A percentile compares a stretch with the other conserved stretches of the same genome.
phyloP scores from a whole-genome alignment of 1,140 invertebrate genomes.

The Drosophila teissieri region DNA sequence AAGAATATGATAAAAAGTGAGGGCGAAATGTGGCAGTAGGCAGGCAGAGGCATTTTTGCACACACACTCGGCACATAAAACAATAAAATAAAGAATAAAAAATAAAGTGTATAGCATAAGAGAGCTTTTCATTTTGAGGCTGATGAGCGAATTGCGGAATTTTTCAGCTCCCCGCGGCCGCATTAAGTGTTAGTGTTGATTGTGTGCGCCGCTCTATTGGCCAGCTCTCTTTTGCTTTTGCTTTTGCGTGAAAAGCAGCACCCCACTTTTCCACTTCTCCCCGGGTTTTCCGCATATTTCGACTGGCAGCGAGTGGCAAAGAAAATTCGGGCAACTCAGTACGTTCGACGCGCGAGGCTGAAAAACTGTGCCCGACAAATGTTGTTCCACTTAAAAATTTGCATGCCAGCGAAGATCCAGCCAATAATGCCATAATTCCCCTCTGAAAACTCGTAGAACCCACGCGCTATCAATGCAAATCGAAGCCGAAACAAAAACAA shows the following conservation, averaged over 20 bases:
- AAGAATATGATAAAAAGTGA: constrained; percentile 40
- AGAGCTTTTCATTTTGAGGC: constrained; percentile 67
- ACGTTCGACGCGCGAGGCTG: constrained; percentile 73
- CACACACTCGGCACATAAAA: constrained; percentile 25
- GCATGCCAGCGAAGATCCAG: constrained; percentile 58
- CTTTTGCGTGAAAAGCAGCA: background rate
- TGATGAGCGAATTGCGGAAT: constrained; percentile 80
- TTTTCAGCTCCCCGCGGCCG: constrained; percentile 75
- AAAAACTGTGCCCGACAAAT: constrained; percentile 53
- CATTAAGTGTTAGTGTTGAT: constrained; percentile 82
- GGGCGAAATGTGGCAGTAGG: constrained; percentile 28
- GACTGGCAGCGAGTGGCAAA: constrained; percentile 39
- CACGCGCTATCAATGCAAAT: constrained; percentile 63
- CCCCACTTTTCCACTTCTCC: background rate
- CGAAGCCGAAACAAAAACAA: constrained; percentile 39
- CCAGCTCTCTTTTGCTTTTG: constrained; percentile 28
- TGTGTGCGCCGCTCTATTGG: constrained; percentile 80
- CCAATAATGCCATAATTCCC: constrained; percentile 43
- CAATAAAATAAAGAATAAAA: constrained; percentile 34
- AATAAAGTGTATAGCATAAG: constrained; percentile 47
- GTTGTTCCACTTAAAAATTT: constrained; percentile 63
- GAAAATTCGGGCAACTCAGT: constrained; percentile 73
- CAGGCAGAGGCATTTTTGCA: constrained; percentile 21
- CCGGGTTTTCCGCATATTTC: constrained; percentile 44
- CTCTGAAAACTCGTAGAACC: constrained; percentile 33